Conservation (phyloP, 2,113 vertebrate genomes). For the Melanostigma gelatinosum region DNA sequence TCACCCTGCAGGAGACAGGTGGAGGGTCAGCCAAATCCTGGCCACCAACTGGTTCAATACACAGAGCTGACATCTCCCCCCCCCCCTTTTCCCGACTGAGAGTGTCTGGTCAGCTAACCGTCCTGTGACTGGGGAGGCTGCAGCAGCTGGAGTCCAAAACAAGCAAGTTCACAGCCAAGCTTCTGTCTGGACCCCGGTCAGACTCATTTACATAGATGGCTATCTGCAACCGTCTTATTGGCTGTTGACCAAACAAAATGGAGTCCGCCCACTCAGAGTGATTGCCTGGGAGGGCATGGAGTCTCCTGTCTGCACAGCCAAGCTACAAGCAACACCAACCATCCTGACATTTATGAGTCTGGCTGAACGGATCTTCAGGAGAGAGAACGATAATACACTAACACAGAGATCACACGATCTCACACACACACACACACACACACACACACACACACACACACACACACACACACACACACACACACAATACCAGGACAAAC, state of each 20-base stretch:
- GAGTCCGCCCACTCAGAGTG: slow-evolving; percentile 38
- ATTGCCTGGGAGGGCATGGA: slow-evolving; percentile 46
- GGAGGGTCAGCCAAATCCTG: slow-evolving; percentile 29
- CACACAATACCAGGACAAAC: slow-evolving; percentile 4
- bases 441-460: no score
- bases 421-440: neutral
- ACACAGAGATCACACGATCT: neutral
- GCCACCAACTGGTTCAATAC: neutral
- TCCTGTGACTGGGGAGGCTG: slow-evolving; percentile 7
- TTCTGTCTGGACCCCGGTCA: slow-evolving; percentile 17
- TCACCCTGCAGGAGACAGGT: slow-evolving; percentile 85
- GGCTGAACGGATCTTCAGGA: slow-evolving; percentile 22
- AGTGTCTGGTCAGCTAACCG: neutral
- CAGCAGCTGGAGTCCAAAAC: slow-evolving; percentile 35
- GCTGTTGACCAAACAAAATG: slow-evolving; percentile 48
- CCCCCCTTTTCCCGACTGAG: neutral
- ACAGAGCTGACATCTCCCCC: slow-evolving; percentile 37
- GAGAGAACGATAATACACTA: slow-evolving; percentile 16
- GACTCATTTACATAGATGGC: slow-evolving; percentile 49
- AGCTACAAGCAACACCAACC: slow-evolving; percentile 50
- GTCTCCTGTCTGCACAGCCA: slow-evolving; percentile 34
- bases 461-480: no score
- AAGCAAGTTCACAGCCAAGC: slow-evolving; percentile 10
- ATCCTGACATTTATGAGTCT: slow-evolving; percentile 58
- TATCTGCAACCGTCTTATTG: slow-evolving; percentile 50